Base-by-base conservation (phyloP, 2,797 vertebrate species). In the Geotrypetes seraphini region DNA sequence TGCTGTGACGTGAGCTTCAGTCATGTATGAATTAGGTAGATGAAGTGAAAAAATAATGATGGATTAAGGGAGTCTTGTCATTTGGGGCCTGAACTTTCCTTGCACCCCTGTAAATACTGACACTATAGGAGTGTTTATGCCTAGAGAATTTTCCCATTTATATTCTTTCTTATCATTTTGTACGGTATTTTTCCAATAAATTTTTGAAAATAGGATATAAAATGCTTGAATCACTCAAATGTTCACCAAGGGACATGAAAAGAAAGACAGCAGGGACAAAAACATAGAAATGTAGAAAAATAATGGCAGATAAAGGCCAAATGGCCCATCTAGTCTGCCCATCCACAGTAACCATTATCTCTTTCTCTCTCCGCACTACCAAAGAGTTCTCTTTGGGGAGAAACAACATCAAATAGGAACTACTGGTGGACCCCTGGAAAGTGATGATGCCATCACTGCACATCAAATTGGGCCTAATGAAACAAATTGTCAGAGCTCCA, bases 1-100 rank as follows among this genome's bases (percentile, higher is more conserved):
- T 43, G 18, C 49, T 59, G 55, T 60, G 53, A 58, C 58, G 28
- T 4, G 16, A 53, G 37, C 46, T 63, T 53, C 69, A 35, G 47
- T 61, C 53, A 69, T 73, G 75, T 63, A 63, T 36, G 7, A 66
- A 49, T 71, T 73, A 67, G 59, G 32, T 50, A 63, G 66, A 60
- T 68, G 53, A 66, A 70, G 51, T 69, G 75, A 71, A 83, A 74
- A 66, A 75, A 79, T 67, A 43, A 45, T 45, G 66, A 76, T 45
- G 58, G 57, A 50, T 53, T 59, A 5, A n/a, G 1, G 34, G 33
- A 39, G 36, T 41, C 64, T 64, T 69, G 62, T 61, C 59, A 55
- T 25, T 47, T 56, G 38, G 35, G 38, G 12, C 33, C 36, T 35
- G 34, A 28, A 29, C 45, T 57, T 43, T 48, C 32, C 27, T 30